phyloP scores from a whole-genome alignment of 37 sponge, comb jelly and placozoan genomes.

The Amphimedon queenslandica region DNA sequence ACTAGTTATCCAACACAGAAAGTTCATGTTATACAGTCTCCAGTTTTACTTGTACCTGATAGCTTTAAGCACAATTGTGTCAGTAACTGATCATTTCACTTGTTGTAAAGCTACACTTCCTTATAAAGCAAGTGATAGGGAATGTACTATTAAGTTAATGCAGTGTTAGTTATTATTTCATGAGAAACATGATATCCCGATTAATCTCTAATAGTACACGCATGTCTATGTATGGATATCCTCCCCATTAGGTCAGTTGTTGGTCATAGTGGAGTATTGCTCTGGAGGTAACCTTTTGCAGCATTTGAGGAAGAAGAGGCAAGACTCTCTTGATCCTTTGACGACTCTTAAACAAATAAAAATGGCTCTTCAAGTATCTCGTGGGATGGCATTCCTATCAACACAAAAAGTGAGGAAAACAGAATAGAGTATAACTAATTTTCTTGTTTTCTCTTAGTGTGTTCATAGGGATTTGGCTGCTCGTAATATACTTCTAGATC shows the following conservation, averaged over 20 bases:
- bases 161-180: no score
- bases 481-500: slow-evolving; percentile 42
- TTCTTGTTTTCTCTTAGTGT: slow-evolving; percentile 14
- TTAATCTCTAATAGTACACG: no score
- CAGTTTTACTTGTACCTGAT: no score
- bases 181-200: no score
- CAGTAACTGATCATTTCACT: no score
- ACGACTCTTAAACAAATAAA: slow-evolving; percentile 1
- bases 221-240: not conserved
- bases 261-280: slow-evolving; percentile 43
- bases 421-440: not conserved
- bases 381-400: slow-evolving; percentile 36
- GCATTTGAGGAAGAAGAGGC: slow-evolving; percentile 32
- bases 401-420: slow-evolving; percentile 19
- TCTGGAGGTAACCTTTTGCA: slow-evolving; percentile 33
- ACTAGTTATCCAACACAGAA: no score
- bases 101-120: no score
- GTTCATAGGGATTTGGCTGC: slow-evolving; percentile 57
- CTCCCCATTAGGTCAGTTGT: slow-evolving; percentile 16
- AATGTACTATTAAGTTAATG: no score
- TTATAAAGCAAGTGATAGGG: no score
- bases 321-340: slow-evolving; percentile 7
- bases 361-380: slow-evolving; percentile 36
- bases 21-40: no score
- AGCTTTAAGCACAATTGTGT: no score